Evolutionary conservation across 2,797 vertebrate species (phyloP), one percentile per base, ranked within the genome.

Genomic region (Gouania willdenowi): DNA sequence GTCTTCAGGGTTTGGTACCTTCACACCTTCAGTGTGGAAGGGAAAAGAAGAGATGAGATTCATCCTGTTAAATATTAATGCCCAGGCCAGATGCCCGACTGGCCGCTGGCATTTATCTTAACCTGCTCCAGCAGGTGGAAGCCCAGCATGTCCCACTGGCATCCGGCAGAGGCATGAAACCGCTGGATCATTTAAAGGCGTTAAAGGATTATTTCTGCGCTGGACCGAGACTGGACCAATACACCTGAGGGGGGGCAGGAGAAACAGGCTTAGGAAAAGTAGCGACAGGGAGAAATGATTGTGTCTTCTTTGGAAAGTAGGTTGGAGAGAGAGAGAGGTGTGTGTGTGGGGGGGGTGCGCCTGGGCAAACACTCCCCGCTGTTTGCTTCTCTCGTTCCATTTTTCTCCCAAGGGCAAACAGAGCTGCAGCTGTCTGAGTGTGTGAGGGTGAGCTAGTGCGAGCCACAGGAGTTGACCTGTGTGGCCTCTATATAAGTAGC

Each of bases 11-110:
- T 67, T 73, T 83, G 73, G 75, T 82, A 73, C 76, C 73, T 72
- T 64, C 47, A 35, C 58, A 69, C 74, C 64, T 73, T 76, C 53
- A 46, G 46, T 14, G 19, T 22, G 51, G 60, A 57, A 50, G 63
- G 77, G 77, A 83, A 77, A 83, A 81, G 78, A 79, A 50, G 63
- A 77, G 77, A 83, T 77, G 83, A 81, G 78, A 79, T 81, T 56
- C 3, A 15, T 62, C 54, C 64, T 77, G 75, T 81, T 84, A 71
- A 86, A 87, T 88, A 85, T 87, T 87, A 82, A 87, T 84, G 75
- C 25, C 1, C 1, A 33, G 56, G 36, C 59, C 66, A 78, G 73
- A 81, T 64, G 76, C 75, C 72, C 41, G 63, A 63, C 54, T 73
- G 74, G 69, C 77, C 65, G 32, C 58, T 66, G 76, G 83, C 71